Evolutionary conservation across 1,140 invertebrate species (phyloP).

Genomic region (Microplitis demolitor): DNA sequence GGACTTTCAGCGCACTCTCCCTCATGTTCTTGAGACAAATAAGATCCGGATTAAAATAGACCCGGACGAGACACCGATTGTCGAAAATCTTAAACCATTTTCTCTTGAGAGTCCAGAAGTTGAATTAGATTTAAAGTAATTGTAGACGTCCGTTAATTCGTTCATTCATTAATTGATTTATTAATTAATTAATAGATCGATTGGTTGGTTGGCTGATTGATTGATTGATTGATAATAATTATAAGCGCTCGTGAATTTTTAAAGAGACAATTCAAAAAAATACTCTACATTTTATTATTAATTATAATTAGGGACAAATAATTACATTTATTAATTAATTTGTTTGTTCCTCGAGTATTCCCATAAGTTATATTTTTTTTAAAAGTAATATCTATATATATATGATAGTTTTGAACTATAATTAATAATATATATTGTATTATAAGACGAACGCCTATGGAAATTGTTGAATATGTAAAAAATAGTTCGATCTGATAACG

Average conservation of each 20-base stretch:
- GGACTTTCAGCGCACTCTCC: conserved; percentile 60
- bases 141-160: conserved; percentile 16
- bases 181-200: too few species aligned
- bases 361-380: conserved; percentile 15
- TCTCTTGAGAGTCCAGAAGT: conserved; percentile 62
- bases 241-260: not conserved
- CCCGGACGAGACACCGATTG: conserved; percentile 71
- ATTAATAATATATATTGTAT: conserved; percentile 21
- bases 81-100: conserved; percentile 69
- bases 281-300: conserved; percentile 1
- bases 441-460: conserved; percentile 18
- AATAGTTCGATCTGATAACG: conserved; percentile 4
- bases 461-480: conserved; percentile 33
- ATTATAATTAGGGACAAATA: not conserved
- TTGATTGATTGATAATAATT: not conserved
- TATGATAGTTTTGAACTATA: not conserved
- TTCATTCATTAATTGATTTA: not conserved
- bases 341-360: not conserved
- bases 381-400: not conserved
- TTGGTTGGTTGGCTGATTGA: too few species aligned
- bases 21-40: conserved; percentile 63
- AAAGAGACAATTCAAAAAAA: not conserved
- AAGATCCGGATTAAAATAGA: conserved; percentile 71
- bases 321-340: not conserved
- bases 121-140: conserved; percentile 60